Evolutionary conservation across 2,888 invertebrate species (phyloP), one percentile per base, ranked within the genome.

Genomic region (Halictus quadricinctus): DNA sequence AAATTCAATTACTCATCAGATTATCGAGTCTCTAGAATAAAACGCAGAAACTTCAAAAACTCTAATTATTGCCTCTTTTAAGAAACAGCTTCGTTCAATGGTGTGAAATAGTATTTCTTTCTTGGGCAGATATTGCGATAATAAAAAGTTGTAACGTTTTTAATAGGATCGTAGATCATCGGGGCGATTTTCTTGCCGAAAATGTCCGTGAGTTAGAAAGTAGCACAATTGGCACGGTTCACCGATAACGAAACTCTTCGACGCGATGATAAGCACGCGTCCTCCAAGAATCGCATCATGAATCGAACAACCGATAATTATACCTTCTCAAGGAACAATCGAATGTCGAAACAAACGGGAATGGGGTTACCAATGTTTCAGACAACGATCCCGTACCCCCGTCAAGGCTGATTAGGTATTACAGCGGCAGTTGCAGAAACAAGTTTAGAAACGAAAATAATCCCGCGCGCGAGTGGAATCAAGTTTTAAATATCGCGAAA

Each of bases 141-240:
- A 21, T 18, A 18, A 29, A 21, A 10, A 21, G 41, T 41, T 69
- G 69, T 8, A 21, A 70, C n/a, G 4, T 41, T 12, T 43, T 7
- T 36, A 36, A 13, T 41, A 7, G 15, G 43, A 70, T 43, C 60
- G 15, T 29, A 25, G 13, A n/a, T 21, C 70, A n/a, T 5, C 48
- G 6, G 10, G 21, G 29, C 72, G 13, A 60, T 7, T 66, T 48
- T 64, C 72, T 73, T n/a, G 69, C 6, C 4, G 15, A n/a, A 75
- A 60, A 84, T 73, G 64, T 69, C 72, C 72, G 54, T 78, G 72
- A 48, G 54, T 66, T 81, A 76, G 72, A 86, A 90, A 88, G 79
- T 86, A 80, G 83, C 84, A 77, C 84, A 88, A 88, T 88, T 87
- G 86, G 86, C 84, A 87, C 83, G 76, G 78, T 64, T 72, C 58